Evolutionary conservation across 2,797 vertebrate species (phyloP), one percentile per base, ranked within the genome.

Genomic region (Hippoglossus hippoglossus): DNA sequence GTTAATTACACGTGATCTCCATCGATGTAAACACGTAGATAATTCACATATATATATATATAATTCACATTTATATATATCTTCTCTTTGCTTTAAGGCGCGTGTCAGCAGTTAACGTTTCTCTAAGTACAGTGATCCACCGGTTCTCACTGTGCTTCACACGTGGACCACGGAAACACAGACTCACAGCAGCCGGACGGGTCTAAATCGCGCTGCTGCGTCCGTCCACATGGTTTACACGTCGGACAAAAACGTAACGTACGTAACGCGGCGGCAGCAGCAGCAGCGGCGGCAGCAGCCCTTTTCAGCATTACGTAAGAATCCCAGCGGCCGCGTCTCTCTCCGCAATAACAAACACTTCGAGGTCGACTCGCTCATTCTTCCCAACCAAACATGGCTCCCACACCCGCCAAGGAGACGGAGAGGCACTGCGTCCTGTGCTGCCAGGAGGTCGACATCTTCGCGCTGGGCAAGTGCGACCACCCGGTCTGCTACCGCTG

Each of bases 401-500:
- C 88, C 9, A 80, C 83, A 5, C 76, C 76, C 11, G 71, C 87
- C 7, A 95, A 95, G 83, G 94, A 96, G 36, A 84, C 95, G 0
- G 95, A 96, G 84, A 94, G 94, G 71, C 88, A 92, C 51, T 99
- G 98, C 19, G 98, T 99, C 72, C 91, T 99, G 67, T 99, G 98
- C 92, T 99, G 98, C 83, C 97, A 97, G 0, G 97, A 99, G 10
- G 90, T 98, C 78, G 96, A 97, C 1, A 95, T 98, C 68, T 96
- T 96, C 81, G 98, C 98, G 2, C 67, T 99, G 67, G 98, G 98
- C 46, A 98, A 97, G 90, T 99, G 98, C 82, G 98, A 99, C 66
- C 98, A 99, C 91, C 97, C 98, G 49, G 96, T 99, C 89, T 99
- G 98, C 85, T 98, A 96, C 91, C 96, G 97, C 75, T 99, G 98